Percentiles rank a stretch among this genome's conserved stretches.
These are phyloP conservation scores for Carassius gibelio DNA, from an alignment of 2,113 vertebrate species.

Conservation along the genomic window DNA sequence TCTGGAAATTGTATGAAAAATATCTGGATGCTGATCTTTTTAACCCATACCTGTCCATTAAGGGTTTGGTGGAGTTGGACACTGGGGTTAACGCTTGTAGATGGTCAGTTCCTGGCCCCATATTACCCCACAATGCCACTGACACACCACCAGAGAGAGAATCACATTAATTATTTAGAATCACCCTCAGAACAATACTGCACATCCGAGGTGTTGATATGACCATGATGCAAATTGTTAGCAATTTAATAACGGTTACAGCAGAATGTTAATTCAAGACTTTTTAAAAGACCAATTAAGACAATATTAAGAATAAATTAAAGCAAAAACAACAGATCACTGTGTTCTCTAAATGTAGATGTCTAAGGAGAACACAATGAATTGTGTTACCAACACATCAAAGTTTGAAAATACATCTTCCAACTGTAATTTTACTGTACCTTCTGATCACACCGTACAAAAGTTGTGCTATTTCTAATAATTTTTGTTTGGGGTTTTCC, in stretches of 20 bases:
- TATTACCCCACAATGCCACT: slow-evolving; percentile 83
- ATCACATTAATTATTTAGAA: not conserved
- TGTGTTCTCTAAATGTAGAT: too few species aligned
- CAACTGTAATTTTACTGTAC: too few species aligned
- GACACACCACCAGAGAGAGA: slow-evolving; percentile 46
- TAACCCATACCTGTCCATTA: slow-evolving; percentile 82
- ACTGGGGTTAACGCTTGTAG: slow-evolving; percentile 66
- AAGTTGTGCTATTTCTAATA: too few species aligned
- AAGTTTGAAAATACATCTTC: too few species aligned
- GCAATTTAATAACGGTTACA: not conserved
- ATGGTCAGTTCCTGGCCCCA: slow-evolving; percentile 49
- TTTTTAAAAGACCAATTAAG: too few species aligned
- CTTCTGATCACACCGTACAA: too few species aligned
- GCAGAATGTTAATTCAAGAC: too few species aligned
- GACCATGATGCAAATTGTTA: not conserved
- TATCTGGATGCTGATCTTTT: not conserved
- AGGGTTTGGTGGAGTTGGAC: slow-evolving; percentile 73
- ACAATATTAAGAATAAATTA: too few species aligned
- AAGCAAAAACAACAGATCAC: too few species aligned
- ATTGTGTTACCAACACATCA: too few species aligned
- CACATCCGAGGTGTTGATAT: not conserved
- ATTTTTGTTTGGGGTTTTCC: too few species aligned
- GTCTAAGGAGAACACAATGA: too few species aligned
- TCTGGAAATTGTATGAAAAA: not conserved
- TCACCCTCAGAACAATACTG: not conserved